Conservation (phyloP, 2,797 vertebrate species). For the Fratercula arctica region DNA sequence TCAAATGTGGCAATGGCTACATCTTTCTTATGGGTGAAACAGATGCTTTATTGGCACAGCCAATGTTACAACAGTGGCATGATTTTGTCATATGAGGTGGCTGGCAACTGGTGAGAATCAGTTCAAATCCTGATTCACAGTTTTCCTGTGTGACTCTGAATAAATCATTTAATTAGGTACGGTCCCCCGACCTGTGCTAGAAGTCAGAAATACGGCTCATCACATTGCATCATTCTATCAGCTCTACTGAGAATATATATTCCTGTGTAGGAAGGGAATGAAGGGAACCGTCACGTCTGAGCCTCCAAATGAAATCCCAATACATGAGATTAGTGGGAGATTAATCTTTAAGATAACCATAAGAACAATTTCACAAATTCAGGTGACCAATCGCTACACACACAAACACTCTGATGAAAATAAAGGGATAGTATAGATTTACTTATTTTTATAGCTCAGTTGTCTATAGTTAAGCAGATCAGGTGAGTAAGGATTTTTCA, state of each 20-base stretch:
- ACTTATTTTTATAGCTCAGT: background rate
- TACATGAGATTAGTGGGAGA: background rate
- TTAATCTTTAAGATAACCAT: background rate
- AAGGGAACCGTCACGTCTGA: background rate
- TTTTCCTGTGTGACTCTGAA: background rate
- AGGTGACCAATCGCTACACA: background rate
- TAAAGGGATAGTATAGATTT: background rate
- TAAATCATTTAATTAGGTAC: background rate
- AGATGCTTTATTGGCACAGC: background rate
- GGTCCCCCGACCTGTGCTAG: rapidly evolving
- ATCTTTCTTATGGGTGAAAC: background rate
- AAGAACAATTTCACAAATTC: background rate
- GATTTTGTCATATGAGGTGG: background rate
- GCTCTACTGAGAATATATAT: background rate
- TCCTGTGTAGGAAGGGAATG: background rate
- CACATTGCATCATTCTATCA: background rate
- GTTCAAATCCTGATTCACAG: background rate
- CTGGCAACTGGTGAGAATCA: background rate
- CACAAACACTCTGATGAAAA: background rate
- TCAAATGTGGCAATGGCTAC: background rate
- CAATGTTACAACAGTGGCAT: background rate
- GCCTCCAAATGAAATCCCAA: background rate
- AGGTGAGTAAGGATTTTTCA: background rate
- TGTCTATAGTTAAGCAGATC: background rate
- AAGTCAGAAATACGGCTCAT: background rate